Evolutionary conservation across 2,888 invertebrate genomes (phyloP), one percentile per base, ranked within the genome.

Genomic region (Torymus aiolomorphi): DNA sequence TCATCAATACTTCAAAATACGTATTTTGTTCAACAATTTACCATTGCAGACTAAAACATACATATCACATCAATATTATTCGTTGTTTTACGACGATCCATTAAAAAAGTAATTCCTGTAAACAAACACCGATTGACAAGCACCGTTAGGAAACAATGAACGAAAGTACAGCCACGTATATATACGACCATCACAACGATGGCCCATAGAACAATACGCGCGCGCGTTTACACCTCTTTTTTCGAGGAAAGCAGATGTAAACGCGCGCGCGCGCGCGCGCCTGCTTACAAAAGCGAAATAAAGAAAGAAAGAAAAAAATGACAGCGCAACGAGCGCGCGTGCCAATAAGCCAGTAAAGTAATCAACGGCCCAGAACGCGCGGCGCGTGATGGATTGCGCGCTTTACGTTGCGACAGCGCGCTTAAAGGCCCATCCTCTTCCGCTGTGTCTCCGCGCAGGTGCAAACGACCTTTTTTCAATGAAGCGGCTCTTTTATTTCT

Each of bases 391-490:
- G 42, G 42, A 42, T 42, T 42, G 42, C 42, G 42, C 42, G 42
- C 8, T 42, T 42, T 42, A 10, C 42, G 42, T 42, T 42, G 42
- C 42, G 42, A 42, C 42, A 42, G 42, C 42, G 5, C 5, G 5
- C 42, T 5, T 42, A 42, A 8, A 42, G 42, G 85, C 87, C 87
- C 85, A 88, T 87, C 88, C 86, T 85, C 83, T 87, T 87, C 87
- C 86, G 83, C 84, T 84, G 82, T 81, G 82, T 81, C 57, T 73
- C 61, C 24, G 51, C 24, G 51, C 66, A 52, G 61, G 61, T 66
- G 76, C 72, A 71, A 71, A 76, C 49, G 70, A 80, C 66, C 74
- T 76, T 78, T 78, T 51, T 73, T 57, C 69, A 76, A 61, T 75
- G 61, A 61, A 67, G 14, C 54, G 42, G 8, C 20, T 42, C 42